A percentile compares a stretch with the other conserved stretches of the same genome.
Conservation (phyloP, 2,797 vertebrate species). For the Gadopsis bispinosus region DNA sequence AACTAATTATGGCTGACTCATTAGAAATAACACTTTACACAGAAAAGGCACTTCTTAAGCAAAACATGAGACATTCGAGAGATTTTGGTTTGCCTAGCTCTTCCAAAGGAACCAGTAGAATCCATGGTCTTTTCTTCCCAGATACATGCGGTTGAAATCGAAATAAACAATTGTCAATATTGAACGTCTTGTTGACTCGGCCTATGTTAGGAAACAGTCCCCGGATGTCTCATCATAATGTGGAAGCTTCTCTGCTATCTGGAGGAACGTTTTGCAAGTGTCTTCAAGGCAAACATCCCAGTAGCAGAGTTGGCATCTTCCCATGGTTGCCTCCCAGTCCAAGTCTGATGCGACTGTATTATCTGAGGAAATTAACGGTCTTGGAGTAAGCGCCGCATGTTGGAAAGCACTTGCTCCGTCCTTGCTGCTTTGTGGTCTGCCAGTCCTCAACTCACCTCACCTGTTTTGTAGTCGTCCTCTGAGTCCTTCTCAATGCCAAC, state of each 20-base stretch:
- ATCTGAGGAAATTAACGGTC: constrained; percentile 63
- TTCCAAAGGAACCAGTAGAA: constrained; percentile 42
- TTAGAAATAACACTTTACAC: constrained; percentile 83
- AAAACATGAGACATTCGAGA: constrained; percentile 57
- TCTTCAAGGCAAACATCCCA: constrained; percentile 57
- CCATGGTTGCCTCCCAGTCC: constrained; percentile 56
- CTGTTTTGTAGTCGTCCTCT: constrained; percentile 32
- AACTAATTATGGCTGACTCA: constrained; percentile 71
- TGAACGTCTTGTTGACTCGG: constrained; percentile 35
- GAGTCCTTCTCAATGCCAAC: constrained; percentile 31
- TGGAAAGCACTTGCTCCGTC: constrained; percentile 59
- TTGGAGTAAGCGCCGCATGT: constrained; percentile 55
- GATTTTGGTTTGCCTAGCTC: constrained; percentile 77
- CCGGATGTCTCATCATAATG: constrained; percentile 32
- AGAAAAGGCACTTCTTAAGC: constrained; percentile 81
- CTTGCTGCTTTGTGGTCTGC: constrained; percentile 39
- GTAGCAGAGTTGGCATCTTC: constrained; percentile 55
- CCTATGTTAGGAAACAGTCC: constrained; percentile 32
- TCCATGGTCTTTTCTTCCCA: constrained; percentile 24
- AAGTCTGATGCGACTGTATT: constrained; percentile 65
- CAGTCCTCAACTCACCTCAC: constrained; percentile 52
- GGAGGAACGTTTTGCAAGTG: constrained; percentile 34
- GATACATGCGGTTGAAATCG: constrained; percentile 32
- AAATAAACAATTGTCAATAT: constrained; percentile 31
- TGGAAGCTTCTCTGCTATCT: constrained; percentile 35